Evolutionary conservation across 1,140 invertebrate genomes (phyloP).

Genomic region (Araneus ventricosus): DNA sequence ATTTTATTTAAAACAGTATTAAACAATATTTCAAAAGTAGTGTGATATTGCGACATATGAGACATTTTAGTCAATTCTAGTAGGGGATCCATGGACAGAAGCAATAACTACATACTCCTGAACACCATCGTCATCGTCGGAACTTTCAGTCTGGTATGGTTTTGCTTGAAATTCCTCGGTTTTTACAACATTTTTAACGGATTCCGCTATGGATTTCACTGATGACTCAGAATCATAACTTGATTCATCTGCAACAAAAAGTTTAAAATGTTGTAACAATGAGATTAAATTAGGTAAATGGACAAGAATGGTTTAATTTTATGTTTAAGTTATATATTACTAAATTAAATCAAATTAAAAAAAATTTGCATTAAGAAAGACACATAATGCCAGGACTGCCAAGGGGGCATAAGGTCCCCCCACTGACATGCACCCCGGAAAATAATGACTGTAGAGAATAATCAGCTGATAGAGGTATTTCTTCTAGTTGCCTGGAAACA

Average conservation of each 20-base stretch:
- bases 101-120: slow-evolving; percentile 49
- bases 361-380: neutral
- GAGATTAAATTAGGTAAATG: neutral
- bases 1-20: no score
- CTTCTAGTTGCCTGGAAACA: no score
- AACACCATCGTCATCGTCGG: slow-evolving; percentile 54
- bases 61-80: neutral
- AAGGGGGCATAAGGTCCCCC: no score
- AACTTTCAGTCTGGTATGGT: slow-evolving; percentile 25
- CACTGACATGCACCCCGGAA: no score
- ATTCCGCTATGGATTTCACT: slow-evolving; percentile 13
- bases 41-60: no score
- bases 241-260: slow-evolving; percentile 37
- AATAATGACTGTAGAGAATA: no score
- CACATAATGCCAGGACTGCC: neutral
- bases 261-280: neutral
- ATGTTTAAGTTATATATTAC: neutral
- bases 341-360: neutral
- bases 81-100: slow-evolving; percentile 57
- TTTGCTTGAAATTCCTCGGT: slow-evolving; percentile 21
- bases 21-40: no score
- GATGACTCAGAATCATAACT: slow-evolving; percentile 51
- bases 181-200: slow-evolving; percentile 2
- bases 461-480: no score
- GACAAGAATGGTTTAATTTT: neutral